Conservation (phyloP, 2,113 vertebrate genomes). For the Trichomycterus rosablanca region DNA sequence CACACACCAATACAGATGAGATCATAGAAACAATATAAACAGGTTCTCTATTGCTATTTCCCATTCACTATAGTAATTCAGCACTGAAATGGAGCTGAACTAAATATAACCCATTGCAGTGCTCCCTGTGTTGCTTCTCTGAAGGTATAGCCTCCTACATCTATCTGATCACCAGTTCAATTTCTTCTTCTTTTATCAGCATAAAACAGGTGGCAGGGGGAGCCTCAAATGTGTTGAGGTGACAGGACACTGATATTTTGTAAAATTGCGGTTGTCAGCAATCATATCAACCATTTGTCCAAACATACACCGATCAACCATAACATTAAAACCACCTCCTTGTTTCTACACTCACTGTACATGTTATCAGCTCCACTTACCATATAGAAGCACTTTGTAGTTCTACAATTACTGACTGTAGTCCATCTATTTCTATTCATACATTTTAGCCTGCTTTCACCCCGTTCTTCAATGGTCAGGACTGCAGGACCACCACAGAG, state of each 20-base stretch:
- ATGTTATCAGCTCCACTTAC: too few relatives aligned
- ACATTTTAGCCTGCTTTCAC: too few relatives aligned
- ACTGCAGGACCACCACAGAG: too few relatives aligned
- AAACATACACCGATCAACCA: too few relatives aligned
- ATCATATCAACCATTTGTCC: slow-evolving; percentile 1
- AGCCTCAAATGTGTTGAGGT: slow-evolving; percentile 24
- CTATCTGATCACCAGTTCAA: slow-evolving; percentile 12
- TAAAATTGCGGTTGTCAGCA: slow-evolving; percentile 14
- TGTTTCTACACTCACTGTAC: too few relatives aligned
- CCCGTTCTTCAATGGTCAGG: too few relatives aligned
- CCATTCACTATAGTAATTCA: slow-evolving; percentile 11
- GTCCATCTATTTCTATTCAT: too few relatives aligned
- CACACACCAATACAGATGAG: too few relatives aligned
- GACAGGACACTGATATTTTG: slow-evolving; percentile 14
- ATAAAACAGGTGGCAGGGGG: not conserved
- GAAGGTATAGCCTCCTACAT: not conserved
- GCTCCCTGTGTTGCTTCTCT: not conserved
- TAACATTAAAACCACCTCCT: too few relatives aligned
- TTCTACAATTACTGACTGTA: too few relatives aligned
- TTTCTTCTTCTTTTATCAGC: not conserved
- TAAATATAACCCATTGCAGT: slow-evolving; percentile 17
- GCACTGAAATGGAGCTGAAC: slow-evolving; percentile 27
- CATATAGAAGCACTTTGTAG: too few relatives aligned
- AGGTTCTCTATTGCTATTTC: not conserved
- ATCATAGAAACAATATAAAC: too few relatives aligned